phyloP scores from a whole-genome alignment of 2,113 vertebrate species.

The Tapirus terrestris region DNA sequence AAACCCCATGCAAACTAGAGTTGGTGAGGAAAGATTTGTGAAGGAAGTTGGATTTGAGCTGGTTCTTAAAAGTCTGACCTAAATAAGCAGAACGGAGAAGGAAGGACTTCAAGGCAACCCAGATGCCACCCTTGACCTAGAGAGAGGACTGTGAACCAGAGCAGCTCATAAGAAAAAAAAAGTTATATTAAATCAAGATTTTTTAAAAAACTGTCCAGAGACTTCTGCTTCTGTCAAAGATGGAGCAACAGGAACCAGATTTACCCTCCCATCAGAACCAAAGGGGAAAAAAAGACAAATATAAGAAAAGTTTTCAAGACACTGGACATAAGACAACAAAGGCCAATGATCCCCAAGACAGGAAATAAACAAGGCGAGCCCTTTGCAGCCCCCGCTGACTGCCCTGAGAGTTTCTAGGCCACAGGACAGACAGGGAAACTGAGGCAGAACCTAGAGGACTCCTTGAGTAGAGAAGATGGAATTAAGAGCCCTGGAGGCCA shows the following conservation, averaged over 20 bases:
- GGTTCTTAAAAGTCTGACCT: not conserved
- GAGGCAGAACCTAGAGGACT: not conserved
- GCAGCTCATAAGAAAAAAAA: not conserved
- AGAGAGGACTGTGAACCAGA: not conserved
- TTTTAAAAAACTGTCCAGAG: not conserved
- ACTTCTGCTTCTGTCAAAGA: conserved; percentile 1
- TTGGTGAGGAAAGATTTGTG: not conserved
- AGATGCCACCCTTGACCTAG: not conserved
- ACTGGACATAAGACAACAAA: not conserved
- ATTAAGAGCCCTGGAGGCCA: not conserved
- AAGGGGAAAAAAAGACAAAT: not conserved
- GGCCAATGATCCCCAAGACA: not conserved
- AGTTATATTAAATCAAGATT: not conserved
- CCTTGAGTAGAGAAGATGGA: not conserved
- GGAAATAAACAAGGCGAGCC: not conserved
- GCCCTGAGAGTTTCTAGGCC: not conserved
- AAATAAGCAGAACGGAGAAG: not conserved
- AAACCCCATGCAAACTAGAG: not conserved
- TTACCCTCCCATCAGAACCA: not conserved
- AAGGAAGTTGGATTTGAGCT: not conserved
- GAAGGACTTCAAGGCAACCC: not conserved
- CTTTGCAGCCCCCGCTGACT: not conserved
- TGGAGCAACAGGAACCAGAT: not conserved
- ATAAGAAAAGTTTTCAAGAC: not conserved
- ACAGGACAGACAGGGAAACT: not conserved